These are phyloP conservation scores for Deilephila elpenor DNA, from an alignment of 2,888 invertebrate genomes.

Conservation along the genomic window DNA sequence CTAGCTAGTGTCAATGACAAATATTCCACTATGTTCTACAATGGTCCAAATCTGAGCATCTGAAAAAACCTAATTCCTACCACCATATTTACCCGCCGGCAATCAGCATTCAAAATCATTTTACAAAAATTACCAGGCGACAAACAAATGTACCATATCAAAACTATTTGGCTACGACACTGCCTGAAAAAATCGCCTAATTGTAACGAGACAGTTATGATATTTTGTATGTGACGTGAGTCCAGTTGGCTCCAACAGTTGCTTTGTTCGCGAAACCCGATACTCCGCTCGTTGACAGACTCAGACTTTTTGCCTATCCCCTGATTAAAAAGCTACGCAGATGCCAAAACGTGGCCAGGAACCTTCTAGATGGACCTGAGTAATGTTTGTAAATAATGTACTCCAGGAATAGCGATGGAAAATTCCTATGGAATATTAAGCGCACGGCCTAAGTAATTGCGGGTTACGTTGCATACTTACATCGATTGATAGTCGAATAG, in stretches of 20 bases:
- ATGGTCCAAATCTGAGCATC: too few relatives aligned
- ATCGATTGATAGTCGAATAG: background rate
- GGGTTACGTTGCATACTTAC: background rate
- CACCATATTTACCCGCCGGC: too few relatives aligned
- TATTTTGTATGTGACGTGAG: constrained; percentile 6
- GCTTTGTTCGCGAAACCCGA: constrained; percentile 12
- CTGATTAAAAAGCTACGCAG: background rate
- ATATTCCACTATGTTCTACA: too few relatives aligned
- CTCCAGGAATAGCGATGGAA: background rate
- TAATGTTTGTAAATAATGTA: background rate
- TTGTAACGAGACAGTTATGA: constrained; percentile 13
- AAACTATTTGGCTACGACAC: constrained; percentile 13
- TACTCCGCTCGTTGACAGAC: constrained; percentile 1
- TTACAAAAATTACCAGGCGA: too few relatives aligned
- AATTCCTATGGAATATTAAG: background rate
- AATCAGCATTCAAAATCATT: too few relatives aligned
- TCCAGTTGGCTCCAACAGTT: constrained; percentile 2
- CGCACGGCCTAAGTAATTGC: background rate
- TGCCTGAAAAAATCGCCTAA: constrained; percentile 7
- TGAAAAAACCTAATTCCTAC: too few relatives aligned
- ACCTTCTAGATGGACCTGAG: constrained; percentile 8
- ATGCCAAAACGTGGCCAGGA: background rate
- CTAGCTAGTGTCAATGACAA: too few relatives aligned
- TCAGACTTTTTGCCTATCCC: background rate
- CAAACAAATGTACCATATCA: constrained; percentile 13